These are phyloP conservation scores for Melieria omissa DNA, from an alignment of 2,888 invertebrate genomes.

Conservation along the genomic window DNA sequence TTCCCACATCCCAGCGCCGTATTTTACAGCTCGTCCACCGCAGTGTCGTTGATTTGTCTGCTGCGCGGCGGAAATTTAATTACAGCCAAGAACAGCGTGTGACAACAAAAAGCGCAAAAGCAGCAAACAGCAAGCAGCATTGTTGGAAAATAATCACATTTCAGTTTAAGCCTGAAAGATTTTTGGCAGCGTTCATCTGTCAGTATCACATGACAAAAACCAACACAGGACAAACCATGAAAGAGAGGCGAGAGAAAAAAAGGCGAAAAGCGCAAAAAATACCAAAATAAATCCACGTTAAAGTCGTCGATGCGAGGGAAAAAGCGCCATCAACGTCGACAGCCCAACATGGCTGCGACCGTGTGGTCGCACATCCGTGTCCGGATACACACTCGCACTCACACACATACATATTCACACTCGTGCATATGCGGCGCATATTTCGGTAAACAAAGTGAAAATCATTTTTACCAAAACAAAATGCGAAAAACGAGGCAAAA, in stretches of 20 bases:
- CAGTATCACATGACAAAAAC: constrained; percentile 46
- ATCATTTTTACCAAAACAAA: constrained; percentile 48
- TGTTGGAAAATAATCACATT: constrained; percentile 53
- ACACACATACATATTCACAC: constrained; percentile 27
- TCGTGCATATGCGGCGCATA: constrained; percentile 36
- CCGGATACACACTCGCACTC: background rate
- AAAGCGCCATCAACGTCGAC: constrained; percentile 32
- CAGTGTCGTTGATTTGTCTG: no score
- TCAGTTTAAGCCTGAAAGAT: constrained; percentile 51
- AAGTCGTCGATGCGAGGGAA: constrained; percentile 34
- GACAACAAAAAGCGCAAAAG: background rate
- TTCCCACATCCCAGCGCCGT: no score
- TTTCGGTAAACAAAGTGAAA: constrained; percentile 57
- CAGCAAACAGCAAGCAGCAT: constrained; percentile 30
- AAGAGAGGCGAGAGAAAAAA: background rate
- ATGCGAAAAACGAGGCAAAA: constrained; percentile 27
- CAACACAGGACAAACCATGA: no score
- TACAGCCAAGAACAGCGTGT: constrained; percentile 33
- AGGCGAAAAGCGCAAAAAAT: background rate
- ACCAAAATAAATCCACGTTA: constrained; percentile 42
- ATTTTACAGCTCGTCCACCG: no score
- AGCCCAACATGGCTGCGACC: constrained; percentile 13
- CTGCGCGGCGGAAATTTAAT: constrained; percentile 24
- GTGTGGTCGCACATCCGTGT: background rate
- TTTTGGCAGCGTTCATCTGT: constrained; percentile 46